Percentiles rank a stretch among this genome's conserved stretches.
Conservation (phyloP, 1,140 invertebrate species). For the Drosophila mauritiana region DNA sequence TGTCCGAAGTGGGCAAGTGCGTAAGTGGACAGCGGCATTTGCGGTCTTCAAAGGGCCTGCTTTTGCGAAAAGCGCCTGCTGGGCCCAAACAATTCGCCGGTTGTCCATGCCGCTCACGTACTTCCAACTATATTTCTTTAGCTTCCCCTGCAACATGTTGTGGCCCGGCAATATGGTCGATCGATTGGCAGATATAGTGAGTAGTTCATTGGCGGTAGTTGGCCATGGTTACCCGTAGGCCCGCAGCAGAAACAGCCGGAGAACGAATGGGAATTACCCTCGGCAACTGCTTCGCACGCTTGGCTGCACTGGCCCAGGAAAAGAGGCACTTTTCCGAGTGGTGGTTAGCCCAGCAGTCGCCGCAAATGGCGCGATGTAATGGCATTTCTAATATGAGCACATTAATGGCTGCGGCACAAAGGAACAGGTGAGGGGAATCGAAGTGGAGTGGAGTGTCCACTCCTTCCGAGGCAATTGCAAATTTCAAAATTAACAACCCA, state of each 20-base stretch:
- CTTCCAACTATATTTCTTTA: background rate
- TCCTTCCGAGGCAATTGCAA: constrained; percentile 28
- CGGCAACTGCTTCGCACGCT: constrained; percentile 54
- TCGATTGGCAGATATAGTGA: constrained; percentile 39
- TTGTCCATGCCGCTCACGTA: constrained; percentile 65
- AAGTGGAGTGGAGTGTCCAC: background rate
- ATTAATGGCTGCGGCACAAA: constrained; percentile 54
- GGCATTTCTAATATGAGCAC: constrained; percentile 79
- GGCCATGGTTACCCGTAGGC: constrained; percentile 24
- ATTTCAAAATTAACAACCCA: constrained; percentile 73
- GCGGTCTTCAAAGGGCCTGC: constrained; percentile 30
- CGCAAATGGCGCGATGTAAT: constrained; percentile 80
- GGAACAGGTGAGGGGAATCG: constrained; percentile 45
- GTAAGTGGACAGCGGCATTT: constrained; percentile 43
- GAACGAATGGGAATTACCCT: constrained; percentile 45
- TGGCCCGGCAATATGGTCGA: constrained; percentile 64
- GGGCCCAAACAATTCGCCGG: constrained; percentile 16
- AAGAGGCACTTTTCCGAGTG: constrained; percentile 29
- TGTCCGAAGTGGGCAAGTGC: constrained; percentile 56
- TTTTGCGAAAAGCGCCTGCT: constrained; percentile 39
- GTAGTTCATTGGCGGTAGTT: constrained; percentile 10
- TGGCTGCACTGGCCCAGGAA: constrained; percentile 50
- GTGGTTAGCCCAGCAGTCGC: constrained; percentile 71
- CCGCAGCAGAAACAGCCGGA: constrained; percentile 35
- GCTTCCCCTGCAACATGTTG: constrained; percentile 52